Evolutionary conservation across 2,113 vertebrate genomes (phyloP).

Genomic region (Xenus cinereus): DNA sequence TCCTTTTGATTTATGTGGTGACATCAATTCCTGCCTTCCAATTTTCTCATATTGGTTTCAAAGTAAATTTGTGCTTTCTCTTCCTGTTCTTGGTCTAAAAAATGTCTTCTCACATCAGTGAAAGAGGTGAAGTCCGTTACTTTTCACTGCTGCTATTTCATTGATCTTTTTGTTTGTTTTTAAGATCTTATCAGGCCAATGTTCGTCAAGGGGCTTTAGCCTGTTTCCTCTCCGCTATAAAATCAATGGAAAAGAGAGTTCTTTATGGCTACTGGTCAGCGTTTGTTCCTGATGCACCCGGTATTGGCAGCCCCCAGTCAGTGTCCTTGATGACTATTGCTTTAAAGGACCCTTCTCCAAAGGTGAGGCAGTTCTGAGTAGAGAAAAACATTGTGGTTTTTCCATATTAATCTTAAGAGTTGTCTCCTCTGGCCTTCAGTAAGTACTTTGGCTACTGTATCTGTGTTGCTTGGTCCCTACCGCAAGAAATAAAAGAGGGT

Average conservation of each 20-base stretch:
- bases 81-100: background rate
- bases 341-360: constrained; percentile 94
- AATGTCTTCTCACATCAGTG: background rate
- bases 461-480: background rate
- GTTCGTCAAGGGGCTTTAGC: constrained; percentile 90
- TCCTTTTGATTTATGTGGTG: background rate
- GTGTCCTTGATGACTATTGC: constrained; percentile 91
- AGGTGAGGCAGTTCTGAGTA: constrained; percentile 74
- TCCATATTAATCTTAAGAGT: background rate
- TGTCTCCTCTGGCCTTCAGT: background rate
- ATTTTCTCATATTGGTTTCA: background rate
- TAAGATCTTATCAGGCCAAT: constrained; percentile 85
- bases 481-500: background rate
- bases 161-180: constrained; percentile 14
- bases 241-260: constrained; percentile 88
- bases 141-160: background rate
- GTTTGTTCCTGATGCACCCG: constrained; percentile 89
- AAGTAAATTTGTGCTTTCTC: background rate
- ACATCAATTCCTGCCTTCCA: background rate
- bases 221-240: constrained; percentile 88
- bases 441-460: background rate
- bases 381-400: background rate
- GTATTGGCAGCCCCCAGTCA: constrained; percentile 85
- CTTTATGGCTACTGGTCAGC: constrained; percentile 97
- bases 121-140: background rate